Evolutionary conservation across 2,797 vertebrate genomes (phyloP).

Genomic region (Cyclura pinguis): DNA sequence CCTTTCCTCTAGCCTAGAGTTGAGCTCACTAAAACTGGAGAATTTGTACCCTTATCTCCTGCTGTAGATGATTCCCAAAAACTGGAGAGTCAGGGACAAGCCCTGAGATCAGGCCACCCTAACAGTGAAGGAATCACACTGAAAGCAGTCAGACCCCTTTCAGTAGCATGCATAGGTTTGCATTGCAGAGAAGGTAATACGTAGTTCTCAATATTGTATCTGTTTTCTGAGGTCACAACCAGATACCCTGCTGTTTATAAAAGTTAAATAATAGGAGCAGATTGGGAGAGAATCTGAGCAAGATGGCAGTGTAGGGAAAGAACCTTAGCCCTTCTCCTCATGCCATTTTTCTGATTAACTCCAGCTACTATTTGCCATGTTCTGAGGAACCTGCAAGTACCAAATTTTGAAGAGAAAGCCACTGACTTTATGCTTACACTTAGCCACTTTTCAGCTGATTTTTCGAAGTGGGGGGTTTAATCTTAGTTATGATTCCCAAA

Average conservation of each 20-base stretch:
- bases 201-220: no score
- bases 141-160: no score
- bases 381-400: background rate
- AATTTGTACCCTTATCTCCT: no score
- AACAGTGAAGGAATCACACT: no score
- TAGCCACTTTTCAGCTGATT: background rate
- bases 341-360: background rate
- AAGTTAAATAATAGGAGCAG: background rate
- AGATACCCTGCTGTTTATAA: background rate
- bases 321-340: background rate
- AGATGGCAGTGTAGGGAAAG: background rate
- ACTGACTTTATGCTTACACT: background rate
- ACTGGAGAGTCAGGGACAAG: no score
- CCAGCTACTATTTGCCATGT: background rate
- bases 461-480: background rate
- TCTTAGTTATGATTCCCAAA: background rate
- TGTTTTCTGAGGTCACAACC: background rate
- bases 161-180: background rate
- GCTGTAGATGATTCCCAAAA: no score
- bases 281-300: background rate
- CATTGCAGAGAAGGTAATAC: background rate
- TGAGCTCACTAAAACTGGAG: no score
- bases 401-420: background rate
- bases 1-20: no score
- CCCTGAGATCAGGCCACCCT: no score